Base-by-base conservation (phyloP, 1,140 invertebrate species). In the Theocolax elegans region DNA sequence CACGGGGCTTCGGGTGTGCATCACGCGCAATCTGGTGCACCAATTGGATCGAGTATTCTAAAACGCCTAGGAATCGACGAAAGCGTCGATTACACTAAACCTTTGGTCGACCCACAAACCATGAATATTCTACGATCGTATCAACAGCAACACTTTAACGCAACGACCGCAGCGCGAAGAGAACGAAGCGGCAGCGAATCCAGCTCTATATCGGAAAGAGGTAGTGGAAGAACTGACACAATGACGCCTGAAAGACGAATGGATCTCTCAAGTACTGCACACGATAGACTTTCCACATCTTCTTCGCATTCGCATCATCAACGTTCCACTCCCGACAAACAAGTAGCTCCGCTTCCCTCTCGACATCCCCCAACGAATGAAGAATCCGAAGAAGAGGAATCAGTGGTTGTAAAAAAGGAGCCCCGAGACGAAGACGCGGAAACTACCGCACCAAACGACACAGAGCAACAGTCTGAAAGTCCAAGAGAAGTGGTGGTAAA, bases 21-120 rank as follows among this genome's bases (percentile, higher is more conserved):
- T 71, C 81, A 85, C 58, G 75, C 80, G 8, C 84, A 83, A 42
- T 87, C 89, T 4, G 86, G 86, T 1, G 92, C 93, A 1, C 93
- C 92, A 0, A 91, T 94, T 76, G 93, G 93, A 25, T 93, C 93
- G 9, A 97, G 95, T 80, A 97, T 97, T 74, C 83, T 97, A 9
- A 96, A 97, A 79, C 89, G 95, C 60, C 84, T 97, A 72, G 95
- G 95, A n/a, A 97, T 97, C 78, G 95, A 97, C 77, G 95, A 97
- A 82, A 95, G 92, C 80, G 93, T 94, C 8, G 94, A 96, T 78
- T 96, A 96, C 79, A 96, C 94, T 0, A 96, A 96, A 81, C 95
- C 95, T 0, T 78, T 96, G 48, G 94, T 96, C 58, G 94, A 96
- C 80, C 89, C 92, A 3, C 93, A 94, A 81, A 93, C 93, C 0